Evolutionary conservation across 2,888 invertebrate species (phyloP).

Genomic region (Brenthis hecate): DNA sequence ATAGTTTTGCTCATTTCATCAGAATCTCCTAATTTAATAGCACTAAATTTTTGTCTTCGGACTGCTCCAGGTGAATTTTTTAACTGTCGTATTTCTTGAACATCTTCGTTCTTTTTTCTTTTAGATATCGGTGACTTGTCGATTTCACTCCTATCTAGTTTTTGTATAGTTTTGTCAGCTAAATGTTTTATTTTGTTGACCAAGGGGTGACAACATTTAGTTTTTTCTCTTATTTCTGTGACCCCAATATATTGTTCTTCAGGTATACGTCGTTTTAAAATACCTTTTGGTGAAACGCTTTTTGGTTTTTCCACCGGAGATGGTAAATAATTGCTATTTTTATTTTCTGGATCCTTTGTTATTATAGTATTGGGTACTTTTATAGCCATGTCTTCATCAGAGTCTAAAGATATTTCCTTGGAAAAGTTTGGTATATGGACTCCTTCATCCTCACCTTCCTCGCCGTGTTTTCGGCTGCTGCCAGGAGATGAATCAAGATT

Average conservation of each 20-base stretch:
- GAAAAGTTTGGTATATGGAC: constrained; percentile 78
- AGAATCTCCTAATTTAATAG: constrained; percentile 75
- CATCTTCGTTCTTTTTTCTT: constrained; percentile 78
- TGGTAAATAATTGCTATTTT: constrained; percentile 55
- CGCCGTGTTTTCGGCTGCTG: constrained; percentile 74
- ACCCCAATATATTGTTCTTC: constrained; percentile 69
- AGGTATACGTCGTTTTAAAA: constrained; percentile 77
- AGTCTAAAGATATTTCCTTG: constrained; percentile 73
- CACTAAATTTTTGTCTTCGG: constrained; percentile 77
- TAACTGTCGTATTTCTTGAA: constrained; percentile 83
- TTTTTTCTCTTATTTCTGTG: constrained; percentile 75
- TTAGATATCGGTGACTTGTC: constrained; percentile 70
- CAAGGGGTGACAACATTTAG: constrained; percentile 83
- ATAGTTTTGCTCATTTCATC: constrained; percentile 79
- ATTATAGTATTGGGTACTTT: constrained; percentile 46
- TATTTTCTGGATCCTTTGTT: constrained; percentile 62
- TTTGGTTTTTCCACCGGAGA: constrained; percentile 65
- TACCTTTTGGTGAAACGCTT: constrained; percentile 77
- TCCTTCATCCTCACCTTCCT: constrained; percentile 74
- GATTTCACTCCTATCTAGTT: constrained; percentile 71
- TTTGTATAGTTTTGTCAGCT: constrained; percentile 83
- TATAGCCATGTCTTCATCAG: constrained; percentile 69
- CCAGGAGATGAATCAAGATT: constrained; percentile 78
- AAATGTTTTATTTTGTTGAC: constrained; percentile 85
- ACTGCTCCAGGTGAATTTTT: constrained; percentile 84